Evolutionary conservation across 2,113 vertebrate species (phyloP).

Genomic region (Nasalis larvatus): DNA sequence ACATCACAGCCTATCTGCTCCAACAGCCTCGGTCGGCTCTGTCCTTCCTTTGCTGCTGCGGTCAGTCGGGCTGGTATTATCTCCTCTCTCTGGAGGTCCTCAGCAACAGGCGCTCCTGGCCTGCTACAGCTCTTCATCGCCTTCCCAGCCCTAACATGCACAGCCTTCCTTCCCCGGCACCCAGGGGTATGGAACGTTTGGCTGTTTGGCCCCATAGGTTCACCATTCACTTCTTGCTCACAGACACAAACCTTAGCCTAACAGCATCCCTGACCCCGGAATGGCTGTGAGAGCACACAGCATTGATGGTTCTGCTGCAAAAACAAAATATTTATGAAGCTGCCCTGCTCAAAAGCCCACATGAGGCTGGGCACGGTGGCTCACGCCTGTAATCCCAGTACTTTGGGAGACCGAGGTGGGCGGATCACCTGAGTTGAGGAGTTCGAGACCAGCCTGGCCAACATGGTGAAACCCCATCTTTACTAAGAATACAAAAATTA

Average conservation of each 20-base stretch:
- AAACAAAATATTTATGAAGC: conserved; percentile 21
- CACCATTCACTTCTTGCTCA: not conserved
- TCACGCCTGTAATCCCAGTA: no score
- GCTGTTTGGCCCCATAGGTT: not conserved
- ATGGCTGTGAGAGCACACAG: not conserved
- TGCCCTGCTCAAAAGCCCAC: not conserved
- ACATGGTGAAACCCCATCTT: no score
- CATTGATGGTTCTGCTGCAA: not conserved
- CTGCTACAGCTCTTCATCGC: not conserved
- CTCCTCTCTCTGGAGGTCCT: not conserved
- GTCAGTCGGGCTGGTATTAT: not conserved
- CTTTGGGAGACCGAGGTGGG: no score
- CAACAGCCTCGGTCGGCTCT: accelerated
- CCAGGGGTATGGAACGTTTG: not conserved
- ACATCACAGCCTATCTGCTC: not conserved
- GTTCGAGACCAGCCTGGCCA: no score
- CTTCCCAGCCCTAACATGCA: not conserved
- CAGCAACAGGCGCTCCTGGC: not conserved
- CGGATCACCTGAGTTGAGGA: no score
- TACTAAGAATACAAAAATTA: no score
- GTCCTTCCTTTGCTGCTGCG: not conserved
- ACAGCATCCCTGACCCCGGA: not conserved
- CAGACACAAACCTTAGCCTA: not conserved
- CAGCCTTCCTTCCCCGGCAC: not conserved
- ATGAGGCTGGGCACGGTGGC: not conserved